phyloP scores from a whole-genome alignment of 2,888 invertebrate species.

The Thereva unica region DNA sequence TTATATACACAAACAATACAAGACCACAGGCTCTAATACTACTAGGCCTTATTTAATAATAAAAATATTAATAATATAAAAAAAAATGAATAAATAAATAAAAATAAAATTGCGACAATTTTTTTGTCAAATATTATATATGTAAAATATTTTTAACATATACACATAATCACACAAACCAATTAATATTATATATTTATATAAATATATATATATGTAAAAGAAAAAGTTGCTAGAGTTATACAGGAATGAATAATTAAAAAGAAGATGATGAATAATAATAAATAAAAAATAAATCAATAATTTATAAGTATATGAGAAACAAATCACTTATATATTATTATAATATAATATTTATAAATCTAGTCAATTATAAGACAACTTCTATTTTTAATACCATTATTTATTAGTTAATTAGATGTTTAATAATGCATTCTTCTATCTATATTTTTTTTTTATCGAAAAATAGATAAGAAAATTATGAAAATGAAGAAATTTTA shows the following conservation, averaged over 20 bases:
- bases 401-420: slow-evolving; percentile 31
- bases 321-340: slow-evolving; percentile 21
- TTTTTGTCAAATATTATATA: too few relatives aligned
- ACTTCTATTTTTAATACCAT: slow-evolving; percentile 23
- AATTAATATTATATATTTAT: too few relatives aligned
- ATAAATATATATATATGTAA: neutral
- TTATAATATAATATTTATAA: slow-evolving; percentile 25
- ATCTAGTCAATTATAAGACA: slow-evolving; percentile 34
- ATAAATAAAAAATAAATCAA: slow-evolving; percentile 4
- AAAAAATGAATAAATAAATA: too few relatives aligned
- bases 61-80: too few relatives aligned
- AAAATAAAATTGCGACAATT: too few relatives aligned
- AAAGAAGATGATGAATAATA: slow-evolving; percentile 1
- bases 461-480: too few relatives aligned
- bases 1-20: too few relatives aligned
- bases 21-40: too few relatives aligned
- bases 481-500: too few relatives aligned
- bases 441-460: slow-evolving; percentile 2
- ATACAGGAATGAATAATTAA: neutral
- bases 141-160: too few relatives aligned
- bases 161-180: too few relatives aligned
- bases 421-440: slow-evolving; percentile 11
- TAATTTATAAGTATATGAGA: neutral
- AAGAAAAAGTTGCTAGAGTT: slow-evolving; percentile 13
- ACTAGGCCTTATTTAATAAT: too few relatives aligned